Percentiles rank a stretch among this genome's conserved stretches.
Conservation (phyloP, 2,888 invertebrate species). For the Euzetes globulus region DNA sequence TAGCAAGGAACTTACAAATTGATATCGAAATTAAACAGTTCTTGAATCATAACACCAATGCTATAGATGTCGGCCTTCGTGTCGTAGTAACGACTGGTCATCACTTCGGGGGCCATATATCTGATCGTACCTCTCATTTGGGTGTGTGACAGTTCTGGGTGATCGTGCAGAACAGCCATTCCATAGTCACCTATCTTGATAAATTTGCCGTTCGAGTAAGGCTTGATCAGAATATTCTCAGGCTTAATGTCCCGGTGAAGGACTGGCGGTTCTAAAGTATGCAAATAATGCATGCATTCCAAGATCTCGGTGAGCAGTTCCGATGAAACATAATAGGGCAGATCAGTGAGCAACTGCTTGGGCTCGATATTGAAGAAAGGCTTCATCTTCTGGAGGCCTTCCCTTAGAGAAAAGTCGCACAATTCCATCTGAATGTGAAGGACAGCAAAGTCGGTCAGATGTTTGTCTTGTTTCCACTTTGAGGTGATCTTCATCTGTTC, state of each 20-base stretch:
- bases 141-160: neutral
- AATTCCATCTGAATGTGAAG: slow-evolving; percentile 3
- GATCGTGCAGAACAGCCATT: neutral
- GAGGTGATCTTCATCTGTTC: too few species aligned
- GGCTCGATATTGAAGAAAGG: neutral
- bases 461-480: too few species aligned
- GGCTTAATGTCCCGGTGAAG: neutral
- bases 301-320: neutral
- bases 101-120: slow-evolving; percentile 8
- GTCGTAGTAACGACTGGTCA: neutral
- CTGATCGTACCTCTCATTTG: neutral
- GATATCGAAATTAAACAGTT: neutral
- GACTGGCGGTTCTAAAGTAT: neutral
- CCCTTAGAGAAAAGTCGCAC: neutral
- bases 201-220: neutral
- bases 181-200: neutral
- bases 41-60: neutral
- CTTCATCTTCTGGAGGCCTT: neutral
- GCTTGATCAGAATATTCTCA: neutral
- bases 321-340: neutral
- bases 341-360: neutral
- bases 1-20: too few species aligned
- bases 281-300: neutral
- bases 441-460: neutral
- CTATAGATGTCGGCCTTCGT: neutral